Base-by-base conservation (phyloP, 1,140 invertebrate species). In the Megalonaias nervosa region DNA sequence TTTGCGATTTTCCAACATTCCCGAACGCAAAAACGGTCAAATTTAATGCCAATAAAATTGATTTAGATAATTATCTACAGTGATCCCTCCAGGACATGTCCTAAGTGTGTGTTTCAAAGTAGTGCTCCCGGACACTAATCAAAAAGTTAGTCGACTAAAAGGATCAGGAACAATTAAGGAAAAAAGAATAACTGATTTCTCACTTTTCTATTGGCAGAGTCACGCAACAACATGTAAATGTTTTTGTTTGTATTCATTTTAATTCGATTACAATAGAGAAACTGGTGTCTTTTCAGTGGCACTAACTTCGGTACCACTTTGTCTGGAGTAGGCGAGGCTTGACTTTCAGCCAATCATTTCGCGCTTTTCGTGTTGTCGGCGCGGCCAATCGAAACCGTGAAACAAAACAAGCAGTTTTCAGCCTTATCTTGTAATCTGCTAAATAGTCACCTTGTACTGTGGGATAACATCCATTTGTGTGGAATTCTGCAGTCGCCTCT, bases 391-490 rank as follows among this genome's bases (percentile, higher is more conserved):
- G 56, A 31, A 61, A 58, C 64, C 67, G 73, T 73, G 60, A 78
- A 78, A 78, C 74, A 78, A 71, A 72, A 78, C 71, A 73, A 64
- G 68, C 74, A 71, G 73, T 78, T 76, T 78, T 73, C 71, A 73
- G 71, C 73, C 74, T 78, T 78, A 78, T 73, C 76, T 73, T 71
- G 69, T 73, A 61, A 67, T 78, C 71, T 78, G 76, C 73, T 59
- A 78, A 64, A 72, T 48, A 78, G 60, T 73, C 76, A 78, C 76
- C 76, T 72, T 61, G 59, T 67, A 73, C 61, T 67, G 38, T 67
- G 76, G 76, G 74, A 74, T 78, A 68, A 78, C 74, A 73, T 62
- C 64, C 62, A 56, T 73, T 78, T 61, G 76, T 78, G 76, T 65
- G 69, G 69, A 78, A 73, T 67, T 73, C 76, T 58, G 74, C 76